Percentiles rank a stretch among this genome's conserved stretches.
phyloP scores from a whole-genome alignment of 2,888 invertebrate genomes.

The Catocala nupta region DNA sequence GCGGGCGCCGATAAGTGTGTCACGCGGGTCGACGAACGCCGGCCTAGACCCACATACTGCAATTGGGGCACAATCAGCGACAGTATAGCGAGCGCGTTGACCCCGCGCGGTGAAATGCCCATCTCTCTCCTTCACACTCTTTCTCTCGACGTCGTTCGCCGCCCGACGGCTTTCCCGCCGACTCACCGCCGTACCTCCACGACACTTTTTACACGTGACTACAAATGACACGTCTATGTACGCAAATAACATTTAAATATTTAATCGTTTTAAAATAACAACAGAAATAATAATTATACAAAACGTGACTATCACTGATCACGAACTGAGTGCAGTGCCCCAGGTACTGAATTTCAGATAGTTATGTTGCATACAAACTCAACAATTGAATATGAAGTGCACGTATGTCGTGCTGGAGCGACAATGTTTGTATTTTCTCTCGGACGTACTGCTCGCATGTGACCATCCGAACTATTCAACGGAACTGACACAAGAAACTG shows the following conservation, averaged over 20 bases:
- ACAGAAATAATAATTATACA: slow-evolving; percentile 35
- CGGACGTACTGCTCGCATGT: slow-evolving; percentile 74
- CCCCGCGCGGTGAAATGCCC: slow-evolving; percentile 85
- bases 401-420: slow-evolving; percentile 61
- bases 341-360: slow-evolving; percentile 47
- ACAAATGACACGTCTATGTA: slow-evolving; percentile 29
- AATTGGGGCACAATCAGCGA: slow-evolving; percentile 88
- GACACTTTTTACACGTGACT: slow-evolving; percentile 35
- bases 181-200: slow-evolving; percentile 46
- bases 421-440: slow-evolving; percentile 73
- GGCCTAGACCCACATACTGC: slow-evolving; percentile 87
- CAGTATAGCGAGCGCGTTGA: slow-evolving; percentile 85
- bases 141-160: slow-evolving; percentile 77
- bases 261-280: slow-evolving; percentile 32
- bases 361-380: slow-evolving; percentile 47
- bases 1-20: slow-evolving; percentile 82
- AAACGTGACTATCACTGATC: slow-evolving; percentile 38
- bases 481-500: slow-evolving; percentile 82
- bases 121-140: slow-evolving; percentile 85
- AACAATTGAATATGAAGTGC: slow-evolving; percentile 47
- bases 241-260: slow-evolving; percentile 20
- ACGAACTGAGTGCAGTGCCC: slow-evolving; percentile 34
- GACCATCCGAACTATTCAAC: slow-evolving; percentile 81
- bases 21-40: slow-evolving; percentile 87
- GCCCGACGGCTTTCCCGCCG: slow-evolving; percentile 76